Percentiles rank a stretch among this genome's conserved stretches.
phyloP scores from a whole-genome alignment of 2,888 invertebrate species.

The Sphaerophoria taeniata region DNA sequence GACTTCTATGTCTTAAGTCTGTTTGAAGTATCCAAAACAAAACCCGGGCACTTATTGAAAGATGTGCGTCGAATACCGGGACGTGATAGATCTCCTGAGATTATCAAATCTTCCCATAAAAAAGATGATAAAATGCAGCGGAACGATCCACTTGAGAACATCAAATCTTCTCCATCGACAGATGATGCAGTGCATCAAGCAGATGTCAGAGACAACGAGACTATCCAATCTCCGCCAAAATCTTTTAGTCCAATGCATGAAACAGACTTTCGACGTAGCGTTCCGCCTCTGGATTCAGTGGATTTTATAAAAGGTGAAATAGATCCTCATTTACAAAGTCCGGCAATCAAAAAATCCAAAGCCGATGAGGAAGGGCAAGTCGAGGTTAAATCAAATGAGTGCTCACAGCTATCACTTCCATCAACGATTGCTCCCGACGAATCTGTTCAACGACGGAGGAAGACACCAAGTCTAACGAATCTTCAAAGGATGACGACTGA shows the following conservation, averaged over 20 bases:
- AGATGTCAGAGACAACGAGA: too few relatives aligned
- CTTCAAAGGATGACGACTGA: neutral
- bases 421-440: constrained; percentile 65
- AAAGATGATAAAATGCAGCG: constrained; percentile 64
- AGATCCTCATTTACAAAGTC: constrained; percentile 37
- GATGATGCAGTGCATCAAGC: neutral
- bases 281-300: too few relatives aligned
- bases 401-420: constrained; percentile 72
- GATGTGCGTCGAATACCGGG: constrained; percentile 87
- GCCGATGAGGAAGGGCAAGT: constrained; percentile 43
- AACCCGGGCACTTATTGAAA: constrained; percentile 84
- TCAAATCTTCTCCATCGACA: neutral
- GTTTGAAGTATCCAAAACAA: constrained; percentile 82
- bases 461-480: neutral
- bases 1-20: constrained; percentile 84
- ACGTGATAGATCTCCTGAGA: constrained; percentile 84
- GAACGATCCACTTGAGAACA: neutral
- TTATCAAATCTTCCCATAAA: neutral
- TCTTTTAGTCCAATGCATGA: neutral
- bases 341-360: constrained; percentile 38
- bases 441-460: neutral
- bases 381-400: neutral
- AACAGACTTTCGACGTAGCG: too few relatives aligned
- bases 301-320: neutral
- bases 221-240: neutral